Conservation (phyloP, 2,113 vertebrate genomes). For the Sula dactylatra region DNA sequence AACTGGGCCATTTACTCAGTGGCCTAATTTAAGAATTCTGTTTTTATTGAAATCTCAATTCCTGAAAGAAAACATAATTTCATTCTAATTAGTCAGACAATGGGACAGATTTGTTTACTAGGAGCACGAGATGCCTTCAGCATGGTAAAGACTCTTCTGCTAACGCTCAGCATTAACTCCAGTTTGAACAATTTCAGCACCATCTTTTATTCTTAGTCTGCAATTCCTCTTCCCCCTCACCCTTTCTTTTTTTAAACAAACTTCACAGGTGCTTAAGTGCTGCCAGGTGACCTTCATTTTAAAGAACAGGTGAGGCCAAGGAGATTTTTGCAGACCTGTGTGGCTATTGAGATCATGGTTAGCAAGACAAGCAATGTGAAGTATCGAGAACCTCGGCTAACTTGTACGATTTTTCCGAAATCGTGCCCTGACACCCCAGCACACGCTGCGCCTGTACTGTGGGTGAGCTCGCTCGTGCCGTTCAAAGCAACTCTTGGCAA, state of each 20-base stretch:
- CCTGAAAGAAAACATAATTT: neutral
- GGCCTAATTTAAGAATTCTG: neutral
- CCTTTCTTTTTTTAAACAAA: neutral
- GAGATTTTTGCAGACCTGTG: neutral
- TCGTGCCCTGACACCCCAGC: neutral
- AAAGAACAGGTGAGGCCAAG: neutral
- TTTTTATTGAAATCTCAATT: neutral
- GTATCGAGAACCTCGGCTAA: neutral
- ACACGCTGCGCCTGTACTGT: accelerated
- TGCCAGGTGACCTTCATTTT: neutral
- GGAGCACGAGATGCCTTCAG: neutral
- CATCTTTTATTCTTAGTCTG: neutral
- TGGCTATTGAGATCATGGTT: neutral
- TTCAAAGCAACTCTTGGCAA: neutral
- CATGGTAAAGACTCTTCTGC: neutral
- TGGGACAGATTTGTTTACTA: neutral
- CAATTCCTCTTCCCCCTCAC: accelerated
- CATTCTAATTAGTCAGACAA: neutral
- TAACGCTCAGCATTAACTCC: neutral
- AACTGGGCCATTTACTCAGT: neutral
- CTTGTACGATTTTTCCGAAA: neutral
- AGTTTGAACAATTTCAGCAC: neutral
- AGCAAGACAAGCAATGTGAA: neutral
- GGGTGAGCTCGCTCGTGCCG: accelerated
- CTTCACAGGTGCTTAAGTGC: neutral